phyloP scores from a whole-genome alignment of 2,888 invertebrate species.

The Ctena decussata region DNA sequence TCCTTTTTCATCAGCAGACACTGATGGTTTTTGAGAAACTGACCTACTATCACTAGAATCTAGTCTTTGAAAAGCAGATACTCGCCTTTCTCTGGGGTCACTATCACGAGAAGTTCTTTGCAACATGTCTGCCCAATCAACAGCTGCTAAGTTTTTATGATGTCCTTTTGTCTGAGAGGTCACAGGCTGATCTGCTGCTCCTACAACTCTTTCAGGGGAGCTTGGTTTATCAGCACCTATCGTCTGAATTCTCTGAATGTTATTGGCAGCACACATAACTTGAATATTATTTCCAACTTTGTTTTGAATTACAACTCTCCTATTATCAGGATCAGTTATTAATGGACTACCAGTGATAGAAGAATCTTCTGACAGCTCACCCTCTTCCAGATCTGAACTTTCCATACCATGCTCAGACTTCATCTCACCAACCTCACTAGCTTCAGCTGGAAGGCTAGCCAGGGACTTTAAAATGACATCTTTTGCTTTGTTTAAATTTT shows the following conservation, averaged over 20 bases:
- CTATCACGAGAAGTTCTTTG: background rate
- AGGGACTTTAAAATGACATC: background rate
- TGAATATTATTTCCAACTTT: conserved; percentile 5
- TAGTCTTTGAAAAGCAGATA: background rate
- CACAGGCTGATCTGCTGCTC: background rate
- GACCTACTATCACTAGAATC: background rate
- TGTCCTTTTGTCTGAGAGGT: background rate
- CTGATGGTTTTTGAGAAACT: background rate
- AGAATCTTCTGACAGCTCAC: conserved; percentile 62
- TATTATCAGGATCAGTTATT: conserved; percentile 4
- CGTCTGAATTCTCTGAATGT: conserved; percentile 15
- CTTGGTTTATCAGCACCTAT: background rate
- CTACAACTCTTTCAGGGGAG: conserved; percentile 40
- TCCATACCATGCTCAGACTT: background rate
- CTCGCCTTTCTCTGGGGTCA: conserved; percentile 4
- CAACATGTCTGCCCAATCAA: conserved; percentile 53
- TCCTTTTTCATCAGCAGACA: background rate
- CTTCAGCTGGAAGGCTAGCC: background rate
- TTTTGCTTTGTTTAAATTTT: conserved; percentile 1
- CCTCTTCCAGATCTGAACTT: conserved; percentile 60
- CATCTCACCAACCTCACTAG: background rate
- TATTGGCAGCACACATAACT: background rate
- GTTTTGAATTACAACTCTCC: conserved; percentile 7
- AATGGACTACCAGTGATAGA: conserved; percentile 5
- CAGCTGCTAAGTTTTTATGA: conserved; percentile 24